These are phyloP conservation scores for Ptychodera flava DNA, from an alignment of 35 echinoderm and acorn worm species.

Conservation along the genomic window DNA sequence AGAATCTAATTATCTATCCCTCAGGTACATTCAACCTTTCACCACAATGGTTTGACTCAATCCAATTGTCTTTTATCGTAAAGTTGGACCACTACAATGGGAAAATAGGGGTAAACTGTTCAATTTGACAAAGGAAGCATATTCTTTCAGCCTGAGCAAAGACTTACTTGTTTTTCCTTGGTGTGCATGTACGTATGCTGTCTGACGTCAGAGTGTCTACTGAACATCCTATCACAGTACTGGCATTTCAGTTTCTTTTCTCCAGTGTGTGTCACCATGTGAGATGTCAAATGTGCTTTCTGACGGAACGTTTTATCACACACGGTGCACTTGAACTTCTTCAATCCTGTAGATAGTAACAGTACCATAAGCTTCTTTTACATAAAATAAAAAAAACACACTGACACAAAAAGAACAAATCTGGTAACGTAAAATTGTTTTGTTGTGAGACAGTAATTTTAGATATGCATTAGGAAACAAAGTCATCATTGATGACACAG, in stretches of 20 bases:
- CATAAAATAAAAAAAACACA: neutral
- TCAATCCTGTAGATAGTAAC: slow-evolving; percentile 45
- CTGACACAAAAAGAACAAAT: neutral
- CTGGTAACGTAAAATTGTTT: neutral
- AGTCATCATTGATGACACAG: no score
- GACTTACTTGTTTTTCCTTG: slow-evolving; percentile 57
- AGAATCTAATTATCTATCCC: no score
- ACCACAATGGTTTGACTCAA: no score
- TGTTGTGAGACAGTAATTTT: no score
- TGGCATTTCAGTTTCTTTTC: slow-evolving; percentile 75
- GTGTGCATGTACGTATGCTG: slow-evolving; percentile 63
- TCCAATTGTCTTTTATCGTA: no score
- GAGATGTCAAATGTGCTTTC: slow-evolving; percentile 64
- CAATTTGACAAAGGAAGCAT: no score
- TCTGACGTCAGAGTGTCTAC: slow-evolving; percentile 40
- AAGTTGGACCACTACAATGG: no score
- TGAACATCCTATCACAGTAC: slow-evolving; percentile 59
- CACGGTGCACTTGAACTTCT: slow-evolving; percentile 51
- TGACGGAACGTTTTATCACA: slow-evolving; percentile 78
- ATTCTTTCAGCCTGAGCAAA: no score
- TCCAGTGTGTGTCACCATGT: slow-evolving; percentile 68
- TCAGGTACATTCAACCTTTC: no score
- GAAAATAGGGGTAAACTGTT: no score
- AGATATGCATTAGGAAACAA: no score
- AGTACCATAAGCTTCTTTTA: no score